Percentiles rank a stretch among this genome's conserved stretches.
Evolutionary conservation across 2,888 invertebrate species (phyloP).

Genomic region (Stenichneumon culpator): DNA sequence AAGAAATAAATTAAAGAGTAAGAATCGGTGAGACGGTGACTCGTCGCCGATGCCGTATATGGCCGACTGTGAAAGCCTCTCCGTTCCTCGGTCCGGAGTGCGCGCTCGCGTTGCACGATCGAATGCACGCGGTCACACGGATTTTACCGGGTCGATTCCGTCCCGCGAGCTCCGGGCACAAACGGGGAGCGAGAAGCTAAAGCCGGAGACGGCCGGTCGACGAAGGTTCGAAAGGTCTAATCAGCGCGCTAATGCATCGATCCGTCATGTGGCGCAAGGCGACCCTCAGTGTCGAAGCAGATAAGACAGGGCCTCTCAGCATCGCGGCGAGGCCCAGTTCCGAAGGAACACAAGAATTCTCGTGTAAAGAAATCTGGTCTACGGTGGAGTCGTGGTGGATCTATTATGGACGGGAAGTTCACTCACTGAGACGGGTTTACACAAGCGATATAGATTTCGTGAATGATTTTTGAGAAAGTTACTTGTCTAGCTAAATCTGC

Average conservation of each 20-base stretch:
- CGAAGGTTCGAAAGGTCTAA: conserved; percentile 73
- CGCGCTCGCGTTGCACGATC: conserved; percentile 22
- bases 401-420: not conserved
- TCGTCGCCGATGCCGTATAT: conserved; percentile 11
- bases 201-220: conserved; percentile 29
- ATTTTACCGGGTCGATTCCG: conserved; percentile 51
- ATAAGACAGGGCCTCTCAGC: conserved; percentile 46
- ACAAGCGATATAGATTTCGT: not conserved
- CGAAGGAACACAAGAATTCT: conserved; percentile 29
- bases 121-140: conserved; percentile 56
- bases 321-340: conserved; percentile 3
- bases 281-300: conserved; percentile 60
- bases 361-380: not conserved
- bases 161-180: conserved; percentile 24
- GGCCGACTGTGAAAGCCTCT: conserved; percentile 7
- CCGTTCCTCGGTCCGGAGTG: not conserved
- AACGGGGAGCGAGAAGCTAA: conserved; percentile 15
- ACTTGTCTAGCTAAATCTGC: too few relatives aligned
- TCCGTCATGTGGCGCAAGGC: conserved; percentile 80
- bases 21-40: conserved; percentile 28
- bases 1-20: conserved; percentile 20
- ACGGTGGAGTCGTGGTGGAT: not conserved
- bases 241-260: conserved; percentile 82
- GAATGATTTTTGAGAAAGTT: not conserved
- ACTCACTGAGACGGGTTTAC: not conserved